Base-by-base conservation (phyloP, 1,140 invertebrate genomes). In the Anoplolepis gracilipes region DNA sequence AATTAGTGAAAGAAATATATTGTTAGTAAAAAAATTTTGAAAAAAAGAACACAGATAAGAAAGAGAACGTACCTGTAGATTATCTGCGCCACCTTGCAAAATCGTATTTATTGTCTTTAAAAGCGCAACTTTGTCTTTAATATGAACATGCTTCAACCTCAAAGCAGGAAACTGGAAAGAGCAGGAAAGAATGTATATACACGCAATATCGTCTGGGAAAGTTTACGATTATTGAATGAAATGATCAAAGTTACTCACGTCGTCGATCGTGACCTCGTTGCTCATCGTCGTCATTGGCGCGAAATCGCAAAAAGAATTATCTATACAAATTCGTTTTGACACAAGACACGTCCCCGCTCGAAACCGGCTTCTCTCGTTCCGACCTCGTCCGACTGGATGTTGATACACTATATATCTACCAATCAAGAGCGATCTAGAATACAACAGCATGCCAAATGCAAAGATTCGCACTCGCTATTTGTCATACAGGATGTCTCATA, bases 141-240 rank as follows among this genome's bases (percentile, higher is more conserved):
- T 82, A 19, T 90, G 33, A 22, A 90, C 89, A 87, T 90, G 86
- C 5, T 84, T 85, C 28, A 72, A 59, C 39, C 53, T 79, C 30
- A 90, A 64, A 30, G 59, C 64, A 28, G 84, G 70, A 81, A 90
- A 88, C 89, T 90, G n/a, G n/a, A n/a, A n/a, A n/a, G n/a, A n/a
- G 36, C 3, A 73, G 84, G 16, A 7, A 6, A 59, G 53, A 84
- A 81, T 8, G 19, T 7, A 13, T 39, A 39, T 57, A 2, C 39
- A 42, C 6, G 2, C 2, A 57, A 69, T 67, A 1, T 36, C 19
- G 8, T 13, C 10, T 7, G 6, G 39, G 30, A n/a, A 33, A 79
- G 19, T 33, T 11, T 5, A 19, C 10, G n/a, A 19, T 67, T 30
- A 25, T 25, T 8, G n/a, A n/a, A n/a, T n/a, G n/a, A n/a, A n/a